Conservation (phyloP, 1,140 invertebrate genomes). For the Drosophila arawakana region DNA sequence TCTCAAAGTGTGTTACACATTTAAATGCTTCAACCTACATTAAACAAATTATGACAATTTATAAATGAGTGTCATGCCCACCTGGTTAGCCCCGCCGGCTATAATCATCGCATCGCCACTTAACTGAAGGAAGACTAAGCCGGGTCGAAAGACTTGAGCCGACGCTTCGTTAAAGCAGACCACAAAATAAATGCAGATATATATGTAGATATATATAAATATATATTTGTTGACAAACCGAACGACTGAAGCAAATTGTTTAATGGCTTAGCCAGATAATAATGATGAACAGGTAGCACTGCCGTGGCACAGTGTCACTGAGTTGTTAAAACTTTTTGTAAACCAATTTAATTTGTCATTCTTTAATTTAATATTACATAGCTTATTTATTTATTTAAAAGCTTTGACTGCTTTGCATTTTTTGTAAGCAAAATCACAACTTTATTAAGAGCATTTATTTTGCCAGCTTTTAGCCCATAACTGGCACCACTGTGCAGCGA, state of each 20-base stretch:
- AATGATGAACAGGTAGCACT: conserved; percentile 32
- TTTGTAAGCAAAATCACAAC: no score
- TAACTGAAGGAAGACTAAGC: conserved; percentile 23
- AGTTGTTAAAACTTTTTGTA: not conserved
- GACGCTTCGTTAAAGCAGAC: conserved; percentile 15
- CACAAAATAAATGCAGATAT: not conserved
- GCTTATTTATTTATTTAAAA: no score
- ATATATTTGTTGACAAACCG: conserved; percentile 66
- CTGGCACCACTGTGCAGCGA: conserved; percentile 44
- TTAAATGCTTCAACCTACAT: conserved; percentile 72
- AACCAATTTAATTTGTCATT: no score
- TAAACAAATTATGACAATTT: conserved; percentile 72
- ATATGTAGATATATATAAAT: no score
- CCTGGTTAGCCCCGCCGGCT: conserved; percentile 3
- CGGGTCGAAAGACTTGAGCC: conserved; percentile 34
- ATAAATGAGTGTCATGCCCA: conserved; percentile 43
- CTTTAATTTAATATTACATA: no score
- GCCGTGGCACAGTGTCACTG: not conserved
- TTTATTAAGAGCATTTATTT: no score
- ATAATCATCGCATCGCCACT: conserved; percentile 1
- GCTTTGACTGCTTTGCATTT: no score
- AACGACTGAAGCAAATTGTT: conserved; percentile 50
- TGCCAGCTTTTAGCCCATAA: not conserved
- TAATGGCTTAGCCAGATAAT: conserved; percentile 64
- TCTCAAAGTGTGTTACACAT: conserved; percentile 62